These are phyloP conservation scores for Centrocercus urophasianus DNA, from an alignment of 2,113 vertebrate species.

Conservation along the genomic window DNA sequence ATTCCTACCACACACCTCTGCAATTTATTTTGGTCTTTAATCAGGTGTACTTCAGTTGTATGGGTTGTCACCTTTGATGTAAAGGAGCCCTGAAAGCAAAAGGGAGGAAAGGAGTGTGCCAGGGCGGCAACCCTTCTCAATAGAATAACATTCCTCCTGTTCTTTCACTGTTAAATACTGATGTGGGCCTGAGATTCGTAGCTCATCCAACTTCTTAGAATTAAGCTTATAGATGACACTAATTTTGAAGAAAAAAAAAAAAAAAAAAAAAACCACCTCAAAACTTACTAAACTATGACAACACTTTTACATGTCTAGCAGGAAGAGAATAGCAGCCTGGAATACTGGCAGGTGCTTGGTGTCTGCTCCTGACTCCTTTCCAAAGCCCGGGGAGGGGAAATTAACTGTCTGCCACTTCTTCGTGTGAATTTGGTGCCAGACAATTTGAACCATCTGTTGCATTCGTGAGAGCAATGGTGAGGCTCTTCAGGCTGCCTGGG, in stretches of 20 bases:
- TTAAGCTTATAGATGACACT: background rate
- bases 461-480: background rate
- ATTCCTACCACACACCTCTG: background rate
- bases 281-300: background rate
- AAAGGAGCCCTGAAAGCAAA: background rate
- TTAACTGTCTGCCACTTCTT: conserved; percentile 47
- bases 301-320: background rate
- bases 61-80: background rate
- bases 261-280: background rate
- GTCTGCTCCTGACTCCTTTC: background rate
- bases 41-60: background rate
- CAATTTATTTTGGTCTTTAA: background rate
- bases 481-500: background rate
- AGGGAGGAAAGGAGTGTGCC: background rate
- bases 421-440: background rate
- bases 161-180: background rate
- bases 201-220: background rate
- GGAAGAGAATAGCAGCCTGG: background rate
- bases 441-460: conserved; percentile 41
- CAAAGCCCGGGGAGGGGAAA: background rate
- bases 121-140: background rate
- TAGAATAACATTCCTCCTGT: background rate
- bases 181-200: background rate
- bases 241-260: background rate
- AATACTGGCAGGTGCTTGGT: conserved; percentile 35